Evolutionary conservation across 2,797 vertebrate genomes (phyloP), one percentile per base, ranked within the genome.

Genomic region (Pelobates cultripes): DNA sequence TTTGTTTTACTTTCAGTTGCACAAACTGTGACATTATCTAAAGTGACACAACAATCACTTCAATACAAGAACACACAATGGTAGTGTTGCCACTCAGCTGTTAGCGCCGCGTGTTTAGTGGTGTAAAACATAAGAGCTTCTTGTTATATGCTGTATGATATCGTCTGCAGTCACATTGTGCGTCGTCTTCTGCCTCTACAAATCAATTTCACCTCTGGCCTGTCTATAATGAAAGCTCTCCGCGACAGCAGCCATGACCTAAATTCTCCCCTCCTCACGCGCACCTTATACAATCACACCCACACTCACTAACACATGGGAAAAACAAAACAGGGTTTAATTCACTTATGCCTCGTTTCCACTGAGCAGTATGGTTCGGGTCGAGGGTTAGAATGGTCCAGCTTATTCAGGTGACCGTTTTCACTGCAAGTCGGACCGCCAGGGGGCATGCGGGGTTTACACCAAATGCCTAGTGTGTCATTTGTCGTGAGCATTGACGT

Each of bases 171-270:
- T 4, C 61, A 64, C 5, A 5, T 7, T 3, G 61, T 64, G 17
- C 17, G 61, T n/a, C 61, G 61, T 64, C 61, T 28, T 1, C 61
- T n/a, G 68, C 43, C 43, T 44, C 68, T 44, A 45, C 68, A 70
- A 70, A 70, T 70, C 68, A 70, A 70, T 70, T 70, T 45, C 68
- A 70, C 68, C 68, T 70, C 68, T 70, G 42, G 43, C 42, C 68
- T 9, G 13, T 14, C 17, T 28, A 7, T 70, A 70, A 70, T 70
- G 68, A 45, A 45, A 70, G 61, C 4, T 64, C 61, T 64, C n/a
- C 6, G 61, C 61, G 13, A 57, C 9, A 64, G 61, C n/a, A 17
- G 17, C 61, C 3, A 3, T 64, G 61, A 64, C 61, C 61, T 64
- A 10, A 64, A 10, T 64, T 4, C 4, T 15, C 61, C 55, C 61